Evolutionary conservation across 2,797 vertebrate species (phyloP).

Genomic region (Spinus olivaceus): DNA sequence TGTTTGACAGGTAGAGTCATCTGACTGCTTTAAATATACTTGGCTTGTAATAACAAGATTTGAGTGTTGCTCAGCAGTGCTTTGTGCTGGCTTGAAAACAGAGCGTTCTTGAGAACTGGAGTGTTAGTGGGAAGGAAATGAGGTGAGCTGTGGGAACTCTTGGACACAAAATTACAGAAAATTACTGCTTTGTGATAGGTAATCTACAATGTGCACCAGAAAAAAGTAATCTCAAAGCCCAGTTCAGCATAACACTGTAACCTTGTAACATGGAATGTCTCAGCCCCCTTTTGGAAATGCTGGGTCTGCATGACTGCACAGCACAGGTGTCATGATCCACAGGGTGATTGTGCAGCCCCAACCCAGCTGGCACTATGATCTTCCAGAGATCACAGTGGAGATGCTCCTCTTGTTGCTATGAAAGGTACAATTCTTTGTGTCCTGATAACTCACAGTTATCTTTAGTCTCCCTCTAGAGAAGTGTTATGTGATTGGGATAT

Average conservation of each 20-base stretch:
- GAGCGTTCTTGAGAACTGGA: not conserved
- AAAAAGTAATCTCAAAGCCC: not conserved
- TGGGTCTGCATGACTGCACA: not conserved
- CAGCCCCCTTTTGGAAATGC: not conserved
- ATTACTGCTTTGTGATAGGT: not conserved
- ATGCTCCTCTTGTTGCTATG: not conserved
- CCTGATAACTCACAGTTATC: not conserved
- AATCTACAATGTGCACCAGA: not conserved
- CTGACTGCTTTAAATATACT: not conserved
- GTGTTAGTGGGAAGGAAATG: not conserved
- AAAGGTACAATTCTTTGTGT: not conserved
- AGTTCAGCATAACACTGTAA: not conserved
- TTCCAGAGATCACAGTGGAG: not conserved
- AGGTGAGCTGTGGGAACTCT: not conserved
- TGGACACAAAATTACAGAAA: not conserved
- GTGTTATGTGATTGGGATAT: not conserved
- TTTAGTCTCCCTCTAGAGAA: not conserved
- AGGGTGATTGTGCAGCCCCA: not conserved
- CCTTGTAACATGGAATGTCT: not conserved
- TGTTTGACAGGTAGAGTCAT: not conserved
- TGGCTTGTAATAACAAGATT: not conserved
- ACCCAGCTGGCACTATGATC: not conserved
- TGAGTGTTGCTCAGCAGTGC: not conserved
- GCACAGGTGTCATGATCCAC: not conserved
- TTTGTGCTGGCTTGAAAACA: not conserved